Percentiles rank a stretch among this genome's conserved stretches.
phyloP scores from a whole-genome alignment of 2,797 vertebrate species.

The Enoplosus armatus region DNA sequence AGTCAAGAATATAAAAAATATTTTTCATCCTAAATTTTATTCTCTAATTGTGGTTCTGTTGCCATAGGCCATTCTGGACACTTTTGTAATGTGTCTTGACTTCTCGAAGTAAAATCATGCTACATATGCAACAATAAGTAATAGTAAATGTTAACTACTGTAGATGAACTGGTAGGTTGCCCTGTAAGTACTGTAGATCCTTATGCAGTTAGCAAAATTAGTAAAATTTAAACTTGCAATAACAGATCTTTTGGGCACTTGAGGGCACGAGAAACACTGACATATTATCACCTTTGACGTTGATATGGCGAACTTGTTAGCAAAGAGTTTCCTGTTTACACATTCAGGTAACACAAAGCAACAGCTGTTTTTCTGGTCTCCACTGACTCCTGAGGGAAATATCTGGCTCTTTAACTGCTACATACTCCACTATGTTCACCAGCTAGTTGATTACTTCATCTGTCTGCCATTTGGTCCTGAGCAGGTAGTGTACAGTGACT shows the following conservation, averaged over 20 bases:
- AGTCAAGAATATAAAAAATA: slow-evolving; percentile 2
- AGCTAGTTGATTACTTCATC: too few relatives aligned
- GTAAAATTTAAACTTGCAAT: neutral
- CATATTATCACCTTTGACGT: neutral
- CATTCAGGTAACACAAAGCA: too few relatives aligned
- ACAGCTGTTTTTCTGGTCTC: too few relatives aligned
- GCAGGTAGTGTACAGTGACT: too few relatives aligned
- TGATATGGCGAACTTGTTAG: neutral
- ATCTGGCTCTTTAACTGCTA: too few relatives aligned
- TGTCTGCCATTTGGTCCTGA: neutral
- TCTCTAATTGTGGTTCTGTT: neutral
- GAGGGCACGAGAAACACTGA: neutral
- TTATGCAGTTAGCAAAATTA: neutral
- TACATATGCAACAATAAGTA: neutral
- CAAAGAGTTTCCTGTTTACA: too few relatives aligned
- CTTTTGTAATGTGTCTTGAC: neutral
- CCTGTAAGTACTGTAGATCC: neutral
- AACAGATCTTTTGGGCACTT: neutral
- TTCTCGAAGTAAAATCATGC: neutral
- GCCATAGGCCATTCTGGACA: neutral
- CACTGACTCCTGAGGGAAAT: too few relatives aligned
- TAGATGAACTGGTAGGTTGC: neutral
- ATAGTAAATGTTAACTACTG: neutral
- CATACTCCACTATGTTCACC: too few relatives aligned
- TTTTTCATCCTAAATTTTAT: neutral